Evolutionary conservation across 1,140 invertebrate genomes (phyloP).

Genomic region (Drosophila cardini): DNA sequence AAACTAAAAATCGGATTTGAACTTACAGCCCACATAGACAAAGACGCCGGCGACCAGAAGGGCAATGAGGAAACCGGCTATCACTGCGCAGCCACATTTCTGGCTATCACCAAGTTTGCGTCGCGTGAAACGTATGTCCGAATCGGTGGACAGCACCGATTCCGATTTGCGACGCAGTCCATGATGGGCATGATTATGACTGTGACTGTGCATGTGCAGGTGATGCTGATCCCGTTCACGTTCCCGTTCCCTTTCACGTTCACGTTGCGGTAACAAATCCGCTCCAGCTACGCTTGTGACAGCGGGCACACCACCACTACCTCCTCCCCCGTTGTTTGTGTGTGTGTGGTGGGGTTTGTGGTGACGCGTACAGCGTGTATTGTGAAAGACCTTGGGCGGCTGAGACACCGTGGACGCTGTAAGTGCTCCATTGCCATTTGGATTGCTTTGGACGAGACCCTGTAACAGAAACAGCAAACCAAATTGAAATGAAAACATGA

Average conservation of each 20-base stretch:
- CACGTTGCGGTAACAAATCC: slow-evolving; percentile 27
- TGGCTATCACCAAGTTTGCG: slow-evolving; percentile 92
- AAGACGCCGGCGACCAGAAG: slow-evolving; percentile 91
- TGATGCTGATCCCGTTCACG: slow-evolving; percentile 55
- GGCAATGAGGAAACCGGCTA: slow-evolving; percentile 92
- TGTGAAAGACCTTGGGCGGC: slow-evolving; percentile 77
- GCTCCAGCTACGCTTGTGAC: slow-evolving; percentile 2
- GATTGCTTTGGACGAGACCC: slow-evolving; percentile 76
- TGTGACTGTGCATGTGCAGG: slow-evolving; percentile 69
- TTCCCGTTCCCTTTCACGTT: slow-evolving; percentile 32
- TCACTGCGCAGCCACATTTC: slow-evolving; percentile 92
- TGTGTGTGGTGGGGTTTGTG: slow-evolving; percentile 75
- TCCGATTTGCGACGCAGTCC: slow-evolving; percentile 86
- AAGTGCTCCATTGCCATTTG: slow-evolving; percentile 59
- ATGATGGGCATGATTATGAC: slow-evolving; percentile 44
- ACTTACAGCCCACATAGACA: slow-evolving; percentile 93
- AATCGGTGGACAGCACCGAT: slow-evolving; percentile 92
- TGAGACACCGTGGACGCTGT: slow-evolving; percentile 40
- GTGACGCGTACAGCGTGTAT: slow-evolving; percentile 79
- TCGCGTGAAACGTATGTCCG: slow-evolving; percentile 93
- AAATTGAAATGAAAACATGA: slow-evolving; percentile 17
- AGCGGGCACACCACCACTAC: background rate
- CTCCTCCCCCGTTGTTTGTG: slow-evolving; percentile 32
- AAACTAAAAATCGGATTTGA: background rate
- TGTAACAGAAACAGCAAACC: slow-evolving; percentile 21